Base-by-base conservation (phyloP, 2,113 vertebrate species). In the Hippocampus abdominalis region DNA sequence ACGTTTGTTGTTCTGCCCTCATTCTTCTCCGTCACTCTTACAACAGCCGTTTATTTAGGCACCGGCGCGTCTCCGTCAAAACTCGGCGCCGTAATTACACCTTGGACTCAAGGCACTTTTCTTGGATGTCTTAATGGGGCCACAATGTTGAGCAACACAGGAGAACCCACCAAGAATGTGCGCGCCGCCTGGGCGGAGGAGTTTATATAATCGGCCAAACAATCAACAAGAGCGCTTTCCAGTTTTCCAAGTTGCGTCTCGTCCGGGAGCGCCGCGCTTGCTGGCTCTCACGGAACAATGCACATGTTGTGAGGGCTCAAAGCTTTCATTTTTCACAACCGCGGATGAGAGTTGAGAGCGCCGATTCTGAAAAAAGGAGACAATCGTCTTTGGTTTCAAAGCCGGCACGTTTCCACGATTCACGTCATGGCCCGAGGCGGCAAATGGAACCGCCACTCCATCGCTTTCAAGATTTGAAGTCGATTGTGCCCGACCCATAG, bases 331-430 rank as follows among this genome's bases (percentile, higher is more conserved):
- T 87, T 81, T 75, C 70, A 73, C 65, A 54, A 51, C 66, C 71
- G 66, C 74, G 74, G 71, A 79, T 77, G 66, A 80, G 66, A 75
- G 72, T 76, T 84, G 65, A 79, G 68, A 81, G 53, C 78, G 69
- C 68, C 81, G 74, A 73, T 72, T 71, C 65, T 77, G 66, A 73
- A 68, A 67, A 67, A 64, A 78, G 60, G 20, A 76, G 74, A 87
- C 85, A 86, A 84, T 83, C 66, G 70, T 69, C 82, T 84, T 86
- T 87, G 81, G 85, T 81, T 74, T 62, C 23, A 8, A 70, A 78
- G 61, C 62, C 57, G 39, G 39, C 71, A 69, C 10, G 62, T 62
- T 49, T 77, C 36, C 54, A 63, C 54, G 8, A 66, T 54, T 54
- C 15, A 42, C 62, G 27, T 29, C 32, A 25, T 27, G 51, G 25